Conservation (phyloP, 2,797 vertebrate genomes). For the Pteronotus mesoamericanus region DNA sequence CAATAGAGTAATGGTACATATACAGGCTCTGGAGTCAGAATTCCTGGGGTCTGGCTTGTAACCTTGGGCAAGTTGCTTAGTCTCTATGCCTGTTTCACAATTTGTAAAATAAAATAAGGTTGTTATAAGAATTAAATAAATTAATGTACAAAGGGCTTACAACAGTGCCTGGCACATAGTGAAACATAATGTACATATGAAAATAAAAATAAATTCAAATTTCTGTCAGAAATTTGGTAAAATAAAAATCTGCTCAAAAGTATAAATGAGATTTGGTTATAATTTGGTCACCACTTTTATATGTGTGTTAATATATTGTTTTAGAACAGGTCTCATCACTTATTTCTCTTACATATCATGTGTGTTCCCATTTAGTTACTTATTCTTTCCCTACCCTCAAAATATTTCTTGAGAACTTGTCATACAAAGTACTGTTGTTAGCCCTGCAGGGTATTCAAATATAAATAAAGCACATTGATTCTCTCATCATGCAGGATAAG, state of each 20-base stretch:
- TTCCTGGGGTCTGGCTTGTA: neutral
- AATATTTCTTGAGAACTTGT: neutral
- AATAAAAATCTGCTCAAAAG: neutral
- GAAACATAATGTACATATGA: neutral
- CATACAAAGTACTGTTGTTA: neutral
- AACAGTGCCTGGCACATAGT: neutral
- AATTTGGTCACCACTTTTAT: neutral
- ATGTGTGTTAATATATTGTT: neutral
- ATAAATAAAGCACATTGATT: constrained; percentile 30
- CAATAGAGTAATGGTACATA: neutral
- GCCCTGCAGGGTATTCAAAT: neutral
- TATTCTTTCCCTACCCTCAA: constrained; percentile 4
- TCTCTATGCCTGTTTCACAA: neutral
- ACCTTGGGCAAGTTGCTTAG: neutral
- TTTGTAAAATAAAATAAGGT: constrained; percentile 34
- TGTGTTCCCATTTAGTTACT: constrained; percentile 16
- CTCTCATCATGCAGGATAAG: neutral
- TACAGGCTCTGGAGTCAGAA: neutral
- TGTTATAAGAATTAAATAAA: neutral
- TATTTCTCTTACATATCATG: neutral
- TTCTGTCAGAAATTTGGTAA: neutral
- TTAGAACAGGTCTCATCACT: neutral
- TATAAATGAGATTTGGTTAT: neutral
- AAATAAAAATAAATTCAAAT: constrained; percentile 24
- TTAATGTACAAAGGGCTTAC: neutral